Conservation (phyloP, 2,888 invertebrate genomes). For the Clitarchus hookeri region DNA sequence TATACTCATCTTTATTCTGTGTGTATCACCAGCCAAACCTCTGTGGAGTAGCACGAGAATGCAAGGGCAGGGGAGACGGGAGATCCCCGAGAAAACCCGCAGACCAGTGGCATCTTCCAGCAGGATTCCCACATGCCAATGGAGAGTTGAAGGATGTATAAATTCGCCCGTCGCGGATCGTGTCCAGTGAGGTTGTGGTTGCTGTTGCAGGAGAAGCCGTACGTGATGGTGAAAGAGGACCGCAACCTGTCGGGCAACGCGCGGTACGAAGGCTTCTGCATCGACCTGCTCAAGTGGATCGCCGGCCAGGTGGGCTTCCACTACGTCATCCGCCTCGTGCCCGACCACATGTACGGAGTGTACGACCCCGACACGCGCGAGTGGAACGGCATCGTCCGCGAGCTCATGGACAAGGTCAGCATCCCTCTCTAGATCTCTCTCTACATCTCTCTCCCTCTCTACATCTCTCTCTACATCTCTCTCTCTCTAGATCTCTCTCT, state of each 20-base stretch:
- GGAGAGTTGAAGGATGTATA: not conserved
- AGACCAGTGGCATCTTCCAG: too few species aligned
- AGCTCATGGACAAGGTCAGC: constrained; percentile 81
- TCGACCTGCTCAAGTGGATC: constrained; percentile 82
- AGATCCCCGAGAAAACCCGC: too few species aligned
- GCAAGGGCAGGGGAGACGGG: too few species aligned
- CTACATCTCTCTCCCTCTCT: too few species aligned
- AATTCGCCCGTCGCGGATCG: not conserved
- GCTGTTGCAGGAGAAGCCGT: constrained; percentile 77
- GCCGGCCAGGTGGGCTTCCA: constrained; percentile 86
- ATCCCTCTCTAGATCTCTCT: too few species aligned
- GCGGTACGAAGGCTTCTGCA: constrained; percentile 88
- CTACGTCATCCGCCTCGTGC: constrained; percentile 80
- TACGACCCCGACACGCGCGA: constrained; percentile 83
- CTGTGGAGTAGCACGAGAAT: too few species aligned
- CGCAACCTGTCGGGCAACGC: constrained; percentile 86
- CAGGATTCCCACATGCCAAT: too few species aligned
- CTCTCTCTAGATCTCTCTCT: not conserved
- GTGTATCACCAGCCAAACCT: too few species aligned
- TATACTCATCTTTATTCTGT: too few species aligned
- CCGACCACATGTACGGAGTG: constrained; percentile 88
- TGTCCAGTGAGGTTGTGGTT: not conserved
- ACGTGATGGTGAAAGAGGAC: constrained; percentile 87
- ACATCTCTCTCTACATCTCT: too few species aligned
- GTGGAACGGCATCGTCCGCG: constrained; percentile 89